These are phyloP conservation scores for Serilophus lunatus DNA, from an alignment of 2,113 vertebrate genomes.

Conservation along the genomic window DNA sequence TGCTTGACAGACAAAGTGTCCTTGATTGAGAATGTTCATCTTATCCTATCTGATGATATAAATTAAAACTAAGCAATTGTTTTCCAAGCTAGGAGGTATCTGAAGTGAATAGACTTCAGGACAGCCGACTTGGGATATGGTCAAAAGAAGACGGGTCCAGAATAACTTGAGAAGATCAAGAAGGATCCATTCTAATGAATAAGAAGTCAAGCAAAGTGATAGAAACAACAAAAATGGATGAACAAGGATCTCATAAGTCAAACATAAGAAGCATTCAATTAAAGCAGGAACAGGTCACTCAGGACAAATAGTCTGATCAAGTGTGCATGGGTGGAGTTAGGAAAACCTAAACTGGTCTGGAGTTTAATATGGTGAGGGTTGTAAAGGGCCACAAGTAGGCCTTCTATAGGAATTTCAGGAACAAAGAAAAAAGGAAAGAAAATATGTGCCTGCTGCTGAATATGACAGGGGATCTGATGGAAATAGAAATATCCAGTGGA, in stretches of 20 bases:
- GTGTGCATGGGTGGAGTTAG: too few species aligned
- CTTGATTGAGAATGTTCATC: neutral
- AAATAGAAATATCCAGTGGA: neutral
- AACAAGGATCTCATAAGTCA: neutral
- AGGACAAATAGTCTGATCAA: neutral
- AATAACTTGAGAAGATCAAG: neutral
- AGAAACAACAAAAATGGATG: neutral
- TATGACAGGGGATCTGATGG: accelerated
- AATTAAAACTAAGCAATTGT: neutral
- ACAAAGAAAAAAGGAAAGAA: neutral
- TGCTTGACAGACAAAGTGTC: neutral
- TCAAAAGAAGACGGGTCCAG: neutral
- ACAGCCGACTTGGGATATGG: neutral
- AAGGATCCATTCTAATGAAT: neutral
- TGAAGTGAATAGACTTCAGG: neutral
- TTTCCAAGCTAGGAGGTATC: neutral
- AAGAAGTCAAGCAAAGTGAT: neutral
- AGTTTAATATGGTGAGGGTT: neutral
- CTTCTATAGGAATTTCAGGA: neutral
- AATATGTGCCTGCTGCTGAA: neutral
- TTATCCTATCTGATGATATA: neutral
- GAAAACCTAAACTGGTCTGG: neutral
- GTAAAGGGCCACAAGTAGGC: neutral
- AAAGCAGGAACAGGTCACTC: neutral
- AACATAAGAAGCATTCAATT: neutral